Evolutionary conservation across 92 coral and sea anemone species (phyloP).

Genomic region (Umimayanthus kanabou): DNA sequence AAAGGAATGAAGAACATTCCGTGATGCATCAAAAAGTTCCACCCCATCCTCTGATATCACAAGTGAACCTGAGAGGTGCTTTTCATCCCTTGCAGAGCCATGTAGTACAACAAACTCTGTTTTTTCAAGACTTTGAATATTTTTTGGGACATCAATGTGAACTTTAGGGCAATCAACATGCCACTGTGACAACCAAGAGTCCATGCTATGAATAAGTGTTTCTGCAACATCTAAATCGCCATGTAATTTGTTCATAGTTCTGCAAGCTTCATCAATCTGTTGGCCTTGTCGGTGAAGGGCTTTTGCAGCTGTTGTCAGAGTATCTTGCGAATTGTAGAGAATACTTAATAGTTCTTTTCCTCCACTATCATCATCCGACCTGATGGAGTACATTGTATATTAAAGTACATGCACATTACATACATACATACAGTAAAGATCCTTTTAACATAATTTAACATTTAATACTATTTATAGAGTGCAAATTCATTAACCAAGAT

Average conservation of each 20-base stretch:
- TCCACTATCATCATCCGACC: slow-evolving; percentile 33
- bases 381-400: slow-evolving; percentile 1
- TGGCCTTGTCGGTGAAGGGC: slow-evolving; percentile 86
- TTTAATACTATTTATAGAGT: too few relatives aligned
- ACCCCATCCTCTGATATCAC: slow-evolving; percentile 62
- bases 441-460: too few relatives aligned
- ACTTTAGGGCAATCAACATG: slow-evolving; percentile 57
- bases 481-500: too few relatives aligned
- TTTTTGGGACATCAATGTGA: slow-evolving; percentile 63
- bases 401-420: background rate
- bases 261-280: slow-evolving; percentile 82
- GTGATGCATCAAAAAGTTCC: slow-evolving; percentile 61
- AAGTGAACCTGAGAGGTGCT: slow-evolving; percentile 75
- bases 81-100: slow-evolving; percentile 60
- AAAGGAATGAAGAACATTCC: slow-evolving; percentile 59
- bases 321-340: slow-evolving; percentile 77
- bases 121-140: slow-evolving; percentile 49
- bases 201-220: slow-evolving; percentile 79
- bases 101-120: slow-evolving; percentile 80
- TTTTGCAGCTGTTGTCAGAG: slow-evolving; percentile 72
- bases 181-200: slow-evolving; percentile 87
- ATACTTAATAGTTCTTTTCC: slow-evolving; percentile 63
- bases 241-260: slow-evolving; percentile 90
- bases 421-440: too few relatives aligned
- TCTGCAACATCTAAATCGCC: slow-evolving; percentile 90